phyloP scores from a whole-genome alignment of 2,888 invertebrate genomes.

The Phania funesta region DNA sequence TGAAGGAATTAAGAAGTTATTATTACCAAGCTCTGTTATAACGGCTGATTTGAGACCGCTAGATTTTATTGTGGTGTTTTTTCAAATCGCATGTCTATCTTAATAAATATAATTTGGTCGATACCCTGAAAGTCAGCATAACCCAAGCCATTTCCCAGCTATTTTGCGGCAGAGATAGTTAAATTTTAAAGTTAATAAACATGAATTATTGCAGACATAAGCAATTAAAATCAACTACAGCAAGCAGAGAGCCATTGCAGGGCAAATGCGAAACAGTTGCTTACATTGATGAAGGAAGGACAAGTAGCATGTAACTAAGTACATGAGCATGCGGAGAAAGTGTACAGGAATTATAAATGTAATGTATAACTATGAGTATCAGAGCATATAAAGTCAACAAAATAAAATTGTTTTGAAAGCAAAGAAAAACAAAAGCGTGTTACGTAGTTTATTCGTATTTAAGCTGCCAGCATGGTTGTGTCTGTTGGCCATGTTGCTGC shows the following conservation, averaged over 20 bases:
- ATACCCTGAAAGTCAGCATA: too few relatives aligned
- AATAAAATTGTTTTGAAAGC: slow-evolving; percentile 35
- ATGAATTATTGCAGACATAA: slow-evolving; percentile 46
- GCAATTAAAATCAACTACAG: slow-evolving; percentile 58
- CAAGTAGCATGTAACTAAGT: neutral
- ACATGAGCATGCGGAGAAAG: neutral
- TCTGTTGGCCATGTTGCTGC: slow-evolving; percentile 28
- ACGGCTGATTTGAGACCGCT: too few relatives aligned
- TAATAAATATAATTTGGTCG: too few relatives aligned
- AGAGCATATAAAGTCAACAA: slow-evolving; percentile 55
- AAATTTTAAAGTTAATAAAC: too few relatives aligned
- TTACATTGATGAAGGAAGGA: neutral
- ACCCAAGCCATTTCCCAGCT: too few relatives aligned
- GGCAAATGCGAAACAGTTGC: neutral
- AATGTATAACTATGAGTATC: slow-evolving; percentile 35
- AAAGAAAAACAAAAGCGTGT: slow-evolving; percentile 1
- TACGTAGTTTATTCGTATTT: too few relatives aligned
- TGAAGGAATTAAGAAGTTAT: too few relatives aligned
- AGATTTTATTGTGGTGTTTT: too few relatives aligned
- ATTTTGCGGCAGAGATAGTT: neutral
- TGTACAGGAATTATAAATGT: slow-evolving; percentile 19
- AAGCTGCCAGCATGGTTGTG: neutral
- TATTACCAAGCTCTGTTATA: too few relatives aligned
- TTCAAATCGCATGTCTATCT: too few relatives aligned
- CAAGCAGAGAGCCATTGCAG: neutral